These are phyloP conservation scores for Cynopterus brachyotis DNA, from an alignment of 2,113 vertebrate species.

Conservation along the genomic window DNA sequence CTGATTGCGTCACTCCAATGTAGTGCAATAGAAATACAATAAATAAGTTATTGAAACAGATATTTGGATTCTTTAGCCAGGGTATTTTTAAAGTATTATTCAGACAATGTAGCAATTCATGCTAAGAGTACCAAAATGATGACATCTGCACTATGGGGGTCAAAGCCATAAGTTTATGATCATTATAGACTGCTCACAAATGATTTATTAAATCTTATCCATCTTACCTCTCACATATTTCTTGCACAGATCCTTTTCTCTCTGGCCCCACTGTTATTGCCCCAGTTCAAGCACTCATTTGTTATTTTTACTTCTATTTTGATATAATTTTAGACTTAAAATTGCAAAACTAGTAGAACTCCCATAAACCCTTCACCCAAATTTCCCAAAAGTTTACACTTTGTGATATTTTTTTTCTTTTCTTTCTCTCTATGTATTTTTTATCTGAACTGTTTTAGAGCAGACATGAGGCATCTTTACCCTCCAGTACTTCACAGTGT, in stretches of 20 bases:
- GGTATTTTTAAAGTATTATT: not conserved
- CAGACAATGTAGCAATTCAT: not conserved
- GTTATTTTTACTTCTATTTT: conserved; percentile 21
- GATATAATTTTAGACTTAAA: conserved; percentile 18
- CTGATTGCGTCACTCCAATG: not conserved
- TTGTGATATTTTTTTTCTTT: not conserved
- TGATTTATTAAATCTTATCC: not conserved
- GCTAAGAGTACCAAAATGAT: not conserved
- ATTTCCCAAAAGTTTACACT: not conserved
- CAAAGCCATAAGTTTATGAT: not conserved
- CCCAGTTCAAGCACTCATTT: not conserved
- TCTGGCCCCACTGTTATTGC: not conserved
- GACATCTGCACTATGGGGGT: not conserved
- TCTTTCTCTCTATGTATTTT: not conserved
- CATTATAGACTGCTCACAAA: not conserved
- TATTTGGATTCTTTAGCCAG: not conserved
- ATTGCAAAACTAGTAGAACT: not conserved
- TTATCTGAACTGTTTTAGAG: not conserved
- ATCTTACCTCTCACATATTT: not conserved
- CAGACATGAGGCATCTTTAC: not conserved
- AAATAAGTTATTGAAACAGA: not conserved
- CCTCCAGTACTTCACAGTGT: not conserved
- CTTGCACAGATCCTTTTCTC: not conserved
- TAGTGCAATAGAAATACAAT: not conserved
- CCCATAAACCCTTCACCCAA: not conserved